These are phyloP conservation scores for Lampris incognitus DNA, from an alignment of 2,113 vertebrate genomes.

Conservation along the genomic window DNA sequence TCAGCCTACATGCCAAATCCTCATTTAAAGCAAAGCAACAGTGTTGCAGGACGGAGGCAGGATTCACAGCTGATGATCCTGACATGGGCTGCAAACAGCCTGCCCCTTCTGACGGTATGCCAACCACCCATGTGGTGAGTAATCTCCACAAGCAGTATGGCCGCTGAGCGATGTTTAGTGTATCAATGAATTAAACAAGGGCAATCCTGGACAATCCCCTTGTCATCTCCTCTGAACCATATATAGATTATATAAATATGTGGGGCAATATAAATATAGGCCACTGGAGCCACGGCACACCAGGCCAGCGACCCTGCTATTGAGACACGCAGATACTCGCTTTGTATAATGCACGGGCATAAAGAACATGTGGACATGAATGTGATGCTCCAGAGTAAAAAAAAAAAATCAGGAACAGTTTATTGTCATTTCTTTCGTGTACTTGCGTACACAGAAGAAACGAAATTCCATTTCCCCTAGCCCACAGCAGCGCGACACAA, in stretches of 20 bases:
- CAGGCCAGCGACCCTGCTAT: slow-evolving; percentile 47
- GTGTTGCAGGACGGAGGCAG: neutral
- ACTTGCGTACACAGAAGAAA: too few relatives aligned
- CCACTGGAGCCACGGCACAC: slow-evolving; percentile 58
- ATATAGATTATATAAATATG: slow-evolving; percentile 65
- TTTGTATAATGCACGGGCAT: neutral
- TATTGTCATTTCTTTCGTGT: too few relatives aligned
- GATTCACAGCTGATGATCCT: neutral
- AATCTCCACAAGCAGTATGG: slow-evolving; percentile 9
- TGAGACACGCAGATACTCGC: slow-evolving; percentile 47
- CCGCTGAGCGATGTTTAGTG: slow-evolving; percentile 24
- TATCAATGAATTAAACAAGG: slow-evolving; percentile 49
- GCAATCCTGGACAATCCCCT: slow-evolving; percentile 50
- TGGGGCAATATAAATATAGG: slow-evolving; percentile 64
- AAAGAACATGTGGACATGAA: too few relatives aligned
- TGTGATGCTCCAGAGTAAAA: too few relatives aligned
- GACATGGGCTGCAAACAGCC: neutral
- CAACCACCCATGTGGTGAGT: slow-evolving; percentile 28
- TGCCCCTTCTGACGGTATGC: neutral
- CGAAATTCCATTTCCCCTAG: too few relatives aligned
- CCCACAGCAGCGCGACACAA: too few relatives aligned
- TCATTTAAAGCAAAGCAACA: neutral
- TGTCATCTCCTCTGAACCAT: slow-evolving; percentile 11
- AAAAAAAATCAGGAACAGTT: too few relatives aligned
- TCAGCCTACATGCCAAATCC: neutral